Evolutionary conservation across 2,888 invertebrate genomes (phyloP), one percentile per base, ranked within the genome.

Genomic region (Chaetogeoica ovagalla): DNA sequence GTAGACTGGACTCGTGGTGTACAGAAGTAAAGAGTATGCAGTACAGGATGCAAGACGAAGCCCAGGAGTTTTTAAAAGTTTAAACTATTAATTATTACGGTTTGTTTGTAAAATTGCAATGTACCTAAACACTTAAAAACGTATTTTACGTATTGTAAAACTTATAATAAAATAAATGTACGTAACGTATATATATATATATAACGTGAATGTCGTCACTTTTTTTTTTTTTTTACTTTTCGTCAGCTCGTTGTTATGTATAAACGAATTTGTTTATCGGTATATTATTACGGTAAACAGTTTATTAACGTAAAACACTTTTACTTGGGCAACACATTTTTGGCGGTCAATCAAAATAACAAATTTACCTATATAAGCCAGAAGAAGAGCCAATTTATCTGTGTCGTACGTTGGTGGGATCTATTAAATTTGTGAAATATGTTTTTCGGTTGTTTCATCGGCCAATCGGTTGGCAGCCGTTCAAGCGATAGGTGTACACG

Each of bases 21-120:
- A 89, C 89, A 84, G 93, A 93, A 84, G 92, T 94, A 8, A 89
- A 89, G 82, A 88, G 89, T 57, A 93, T 94, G 91, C 93, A 93
- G 85, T 87, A 88, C 82, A 86, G 93, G 82, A 87, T 94, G 81
- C 92, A 93, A 87, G 90, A 89, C 60, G 90, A 91, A 85, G 93
- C 93, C n/a, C 89, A 90, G 71, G 93, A 94, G 86, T 93, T 94
- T 86, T 88, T 94, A 83, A 92, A 92, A 79, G 88, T 90, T 83
- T 91, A 88, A 88, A 84, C 82, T 69, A n/a, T 66, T 76, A 65
- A 68, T 52, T 69, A 81, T 81, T 59, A 70, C 5, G 63, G n/a
- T 59, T 43, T 75, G 39, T 55, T 55, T 23, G 8, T 69, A 15
- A 59, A 39, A 43, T 63, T n/a, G 13, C 19, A 76, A 48, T 17